Conservation (phyloP, 2,888 invertebrate genomes). For the Ichneumoninae sp. region DNA sequence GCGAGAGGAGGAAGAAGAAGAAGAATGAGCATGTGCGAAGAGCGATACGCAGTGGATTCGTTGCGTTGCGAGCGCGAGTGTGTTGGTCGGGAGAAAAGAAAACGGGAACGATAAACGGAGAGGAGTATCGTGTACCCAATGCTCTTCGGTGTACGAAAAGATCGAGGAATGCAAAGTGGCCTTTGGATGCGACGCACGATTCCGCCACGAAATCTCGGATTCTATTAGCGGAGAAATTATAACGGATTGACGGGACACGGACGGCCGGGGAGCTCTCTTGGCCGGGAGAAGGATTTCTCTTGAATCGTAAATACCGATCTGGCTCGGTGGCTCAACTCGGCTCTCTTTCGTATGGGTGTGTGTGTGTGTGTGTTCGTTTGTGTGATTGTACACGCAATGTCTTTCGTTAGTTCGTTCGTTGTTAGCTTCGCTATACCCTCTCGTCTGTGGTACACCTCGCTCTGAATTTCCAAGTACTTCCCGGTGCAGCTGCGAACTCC, state of each 20-base stretch:
- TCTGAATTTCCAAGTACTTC: conserved; percentile 79
- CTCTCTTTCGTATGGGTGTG: conserved; percentile 12
- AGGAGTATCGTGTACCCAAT: not conserved
- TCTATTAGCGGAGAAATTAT: conserved; percentile 84
- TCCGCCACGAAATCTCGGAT: conserved; percentile 83
- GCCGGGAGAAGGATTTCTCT: conserved; percentile 77
- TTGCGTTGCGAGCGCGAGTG: not conserved
- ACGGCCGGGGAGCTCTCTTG: conserved; percentile 67
- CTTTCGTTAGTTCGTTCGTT: conserved; percentile 23
- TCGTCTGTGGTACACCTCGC: conserved; percentile 66
- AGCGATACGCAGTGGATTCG: not conserved
- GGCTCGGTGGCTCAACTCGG: conserved; percentile 64
- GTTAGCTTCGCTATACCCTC: conserved; percentile 38
- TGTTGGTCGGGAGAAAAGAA: conserved; percentile 44
- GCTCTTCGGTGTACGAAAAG: conserved; percentile 36
- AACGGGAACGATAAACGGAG: conserved; percentile 51
- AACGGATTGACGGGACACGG: conserved; percentile 81
- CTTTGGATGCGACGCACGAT: conserved; percentile 80
- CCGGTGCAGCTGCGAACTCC: conserved; percentile 75
- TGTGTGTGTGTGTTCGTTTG: not conserved
- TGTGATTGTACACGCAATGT: not conserved
- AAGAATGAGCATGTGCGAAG: not conserved
- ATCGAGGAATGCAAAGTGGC: conserved; percentile 65
- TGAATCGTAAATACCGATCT: conserved; percentile 80
- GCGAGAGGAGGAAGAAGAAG: not conserved